Base-by-base conservation (phyloP, 30 jellyfish, hydroid and myxozoan species). In the Phacellophora camtschatica region DNA sequence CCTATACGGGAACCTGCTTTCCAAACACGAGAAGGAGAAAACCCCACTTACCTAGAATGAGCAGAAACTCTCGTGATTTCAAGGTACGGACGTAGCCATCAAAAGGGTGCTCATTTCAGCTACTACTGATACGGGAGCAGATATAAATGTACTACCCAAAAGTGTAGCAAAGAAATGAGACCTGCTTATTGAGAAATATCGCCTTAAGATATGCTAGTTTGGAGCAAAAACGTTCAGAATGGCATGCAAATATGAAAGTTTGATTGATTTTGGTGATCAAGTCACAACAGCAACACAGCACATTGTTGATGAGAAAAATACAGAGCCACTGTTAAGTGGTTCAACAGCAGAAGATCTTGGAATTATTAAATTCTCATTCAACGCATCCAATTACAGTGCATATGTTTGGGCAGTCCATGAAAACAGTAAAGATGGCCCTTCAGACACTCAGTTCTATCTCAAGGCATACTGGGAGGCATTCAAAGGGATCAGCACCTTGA, bases 341-440 rank as follows among this genome's bases (percentile, higher is more conserved):
- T 57, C 78, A 64, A 64, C 78, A 25, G 78, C 78, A 27, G 78
- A 64, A 57, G 34, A 22, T 22, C 78, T 64, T 64, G 78, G 78
- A 29, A 64, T 64, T 3, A 64, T 64, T 57, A 64, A 64, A 25
- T 64, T 64, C 57, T 4, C 30, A 28, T 27, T 57, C 30, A 28
- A 64, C 19, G 8, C 57, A 32, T 25, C 58, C 34, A 55, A 29
- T 3, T 15, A 64, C 7, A 34, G 34, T 22, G 58, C n/a, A 64
- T 28, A 9, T 18, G 4, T 57, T 57, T 42, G 27, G 39, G 27
- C 22, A 42, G 27, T 57, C 71, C 7, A 18, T 18, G 42, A 4
- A 18, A 42, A 57, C 27, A 16, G 42, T 18, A 25, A 32, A 23
- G 6, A 6, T 6, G 27, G 71, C n/a, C n/a, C n/a, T 23, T 37